phyloP scores from a whole-genome alignment of 1,140 invertebrate species.

The Cyclina sinensis region DNA sequence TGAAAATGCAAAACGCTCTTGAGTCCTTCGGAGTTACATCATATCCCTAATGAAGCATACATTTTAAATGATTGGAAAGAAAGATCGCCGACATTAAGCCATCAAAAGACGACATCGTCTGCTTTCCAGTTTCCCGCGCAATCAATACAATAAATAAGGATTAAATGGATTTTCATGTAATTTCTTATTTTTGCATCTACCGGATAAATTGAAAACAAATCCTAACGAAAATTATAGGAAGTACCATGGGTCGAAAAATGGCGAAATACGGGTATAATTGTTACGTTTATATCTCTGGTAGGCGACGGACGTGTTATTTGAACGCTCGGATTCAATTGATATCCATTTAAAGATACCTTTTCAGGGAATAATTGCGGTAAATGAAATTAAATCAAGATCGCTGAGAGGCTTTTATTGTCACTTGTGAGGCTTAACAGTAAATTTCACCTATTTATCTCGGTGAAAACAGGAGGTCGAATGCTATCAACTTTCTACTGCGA shows the following conservation, averaged over 20 bases:
- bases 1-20: slow-evolving; percentile 1
- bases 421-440: slow-evolving; percentile 48
- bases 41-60: slow-evolving; percentile 19
- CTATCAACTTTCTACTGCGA: neutral
- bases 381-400: slow-evolving; percentile 58
- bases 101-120: slow-evolving; percentile 42
- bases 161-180: slow-evolving; percentile 62
- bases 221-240: slow-evolving; percentile 62
- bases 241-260: slow-evolving; percentile 54
- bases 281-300: slow-evolving; percentile 49
- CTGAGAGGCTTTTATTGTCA: slow-evolving; percentile 48
- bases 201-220: slow-evolving; percentile 55
- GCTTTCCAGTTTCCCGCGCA: slow-evolving; percentile 10
- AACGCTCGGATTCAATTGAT: slow-evolving; percentile 63
- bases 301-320: slow-evolving; percentile 41
- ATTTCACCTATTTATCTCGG: slow-evolving; percentile 38
- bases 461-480: slow-evolving; percentile 31
- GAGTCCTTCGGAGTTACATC: slow-evolving; percentile 10
- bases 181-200: slow-evolving; percentile 62
- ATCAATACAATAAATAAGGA: slow-evolving; percentile 44
- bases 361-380: slow-evolving; percentile 59
- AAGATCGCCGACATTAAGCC: neutral
- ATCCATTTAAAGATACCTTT: slow-evolving; percentile 58
- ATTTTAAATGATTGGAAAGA: slow-evolving; percentile 7
- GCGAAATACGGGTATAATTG: slow-evolving; percentile 61